Conservation (phyloP, 2,113 vertebrate genomes). For the Colinus virginianus region DNA sequence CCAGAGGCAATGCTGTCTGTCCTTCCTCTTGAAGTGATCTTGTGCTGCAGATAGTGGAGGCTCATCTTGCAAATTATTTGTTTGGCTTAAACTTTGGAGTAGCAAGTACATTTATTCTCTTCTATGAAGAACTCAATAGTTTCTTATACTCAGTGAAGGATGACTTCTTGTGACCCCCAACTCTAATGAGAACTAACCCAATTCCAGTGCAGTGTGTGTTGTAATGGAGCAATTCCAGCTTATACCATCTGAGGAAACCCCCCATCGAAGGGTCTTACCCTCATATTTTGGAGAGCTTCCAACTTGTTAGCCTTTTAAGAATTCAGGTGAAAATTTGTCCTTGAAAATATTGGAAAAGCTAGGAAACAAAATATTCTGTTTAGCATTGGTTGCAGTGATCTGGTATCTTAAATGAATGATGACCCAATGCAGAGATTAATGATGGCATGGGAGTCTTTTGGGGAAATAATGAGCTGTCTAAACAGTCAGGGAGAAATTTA, state of each 20-base stretch:
- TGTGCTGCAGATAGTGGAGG: not conserved
- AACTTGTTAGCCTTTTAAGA: not conserved
- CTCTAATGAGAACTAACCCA: rapidly evolving
- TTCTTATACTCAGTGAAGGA: not conserved
- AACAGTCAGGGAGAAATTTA: conserved; percentile 16
- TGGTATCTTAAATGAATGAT: conserved; percentile 30
- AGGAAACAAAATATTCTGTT: not conserved
- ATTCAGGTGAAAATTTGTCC: not conserved
- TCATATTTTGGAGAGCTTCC: rapidly evolving
- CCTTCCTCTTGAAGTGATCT: not conserved
- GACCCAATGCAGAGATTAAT: conserved; percentile 2
- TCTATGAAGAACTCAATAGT: not conserved
- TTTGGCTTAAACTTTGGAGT: not conserved
- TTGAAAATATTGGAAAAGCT: not conserved
- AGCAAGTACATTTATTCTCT: not conserved
- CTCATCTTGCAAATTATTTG: not conserved
- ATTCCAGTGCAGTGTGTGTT: rapidly evolving
- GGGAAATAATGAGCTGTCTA: conserved; percentile 48
- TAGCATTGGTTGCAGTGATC: not conserved
- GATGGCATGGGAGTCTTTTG: not conserved
- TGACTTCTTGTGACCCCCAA: not conserved
- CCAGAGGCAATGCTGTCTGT: rapidly evolving
- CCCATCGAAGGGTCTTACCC: not conserved
- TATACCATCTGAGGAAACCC: not conserved
- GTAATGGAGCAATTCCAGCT: not conserved